Evolutionary conservation across 53 echinoderm and acorn worm genomes (phyloP).

Genomic region (Henricia sp.): DNA sequence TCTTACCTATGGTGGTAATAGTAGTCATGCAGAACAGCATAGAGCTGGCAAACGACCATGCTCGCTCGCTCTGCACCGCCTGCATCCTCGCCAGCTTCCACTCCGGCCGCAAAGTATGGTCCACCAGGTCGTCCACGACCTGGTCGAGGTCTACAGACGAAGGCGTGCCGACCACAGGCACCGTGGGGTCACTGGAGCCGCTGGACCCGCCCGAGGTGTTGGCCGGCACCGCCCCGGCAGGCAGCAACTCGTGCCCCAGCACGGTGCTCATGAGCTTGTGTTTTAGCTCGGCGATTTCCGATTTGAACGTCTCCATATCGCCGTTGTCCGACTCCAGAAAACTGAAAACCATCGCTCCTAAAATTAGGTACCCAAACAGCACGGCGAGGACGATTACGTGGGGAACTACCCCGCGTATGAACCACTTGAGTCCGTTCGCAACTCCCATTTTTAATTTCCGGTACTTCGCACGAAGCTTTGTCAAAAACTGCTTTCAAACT

Average conservation of each 20-base stretch:
- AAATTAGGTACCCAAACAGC: slow-evolving; percentile 63
- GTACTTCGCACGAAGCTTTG: too few species aligned
- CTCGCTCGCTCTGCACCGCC: slow-evolving; percentile 49
- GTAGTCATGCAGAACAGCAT: slow-evolving; percentile 89
- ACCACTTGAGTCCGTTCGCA: slow-evolving; percentile 17
- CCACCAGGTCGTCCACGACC: slow-evolving; percentile 60
- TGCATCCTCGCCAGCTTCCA: slow-evolving; percentile 75
- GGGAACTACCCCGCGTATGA: slow-evolving; percentile 55
- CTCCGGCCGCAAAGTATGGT: slow-evolving; percentile 48
- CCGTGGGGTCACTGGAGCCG: background rate
- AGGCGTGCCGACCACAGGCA: background rate
- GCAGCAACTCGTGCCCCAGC: background rate
- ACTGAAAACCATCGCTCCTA: slow-evolving; percentile 66
- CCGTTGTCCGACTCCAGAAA: slow-evolving; percentile 46
- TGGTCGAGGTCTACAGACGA: background rate
- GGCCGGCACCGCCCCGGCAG: background rate
- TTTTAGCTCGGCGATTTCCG: slow-evolving; percentile 20
- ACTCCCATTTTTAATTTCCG: slow-evolving; percentile 23
- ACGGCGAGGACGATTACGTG: slow-evolving; percentile 57
- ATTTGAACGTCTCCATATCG: slow-evolving; percentile 25
- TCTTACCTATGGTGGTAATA: slow-evolving; percentile 92
- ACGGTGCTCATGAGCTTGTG: slow-evolving; percentile 4
- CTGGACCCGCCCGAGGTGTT: background rate
- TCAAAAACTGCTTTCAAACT: too few species aligned
- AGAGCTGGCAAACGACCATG: slow-evolving; percentile 79